Evolutionary conservation across 2,113 vertebrate species (phyloP).

Genomic region (Mus musculus): GRCm39 chr9:34534001-34534500

Average conservation of each 20-base stretch:
- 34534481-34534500: accelerated
- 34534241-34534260: neutral
- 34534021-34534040: neutral
- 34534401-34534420: neutral
- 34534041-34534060: neutral
- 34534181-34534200: neutral
- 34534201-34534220: neutral
- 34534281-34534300: neutral
- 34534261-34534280: neutral
- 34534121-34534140: neutral
- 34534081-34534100: neutral
- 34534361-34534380: neutral
- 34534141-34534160: neutral
- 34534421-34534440: neutral
- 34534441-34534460: neutral
- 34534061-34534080: neutral
- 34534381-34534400: neutral
- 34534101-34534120: neutral
- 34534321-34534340: accelerated
- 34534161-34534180: neutral
- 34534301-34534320: neutral
- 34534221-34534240: neutral
- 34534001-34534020: neutral
- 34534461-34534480: neutral
- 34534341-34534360: no score